A percentile compares a stretch with the other conserved stretches of the same genome.
phyloP scores from a whole-genome alignment of 2,113 vertebrate genomes.

The Nestor notabilis region DNA sequence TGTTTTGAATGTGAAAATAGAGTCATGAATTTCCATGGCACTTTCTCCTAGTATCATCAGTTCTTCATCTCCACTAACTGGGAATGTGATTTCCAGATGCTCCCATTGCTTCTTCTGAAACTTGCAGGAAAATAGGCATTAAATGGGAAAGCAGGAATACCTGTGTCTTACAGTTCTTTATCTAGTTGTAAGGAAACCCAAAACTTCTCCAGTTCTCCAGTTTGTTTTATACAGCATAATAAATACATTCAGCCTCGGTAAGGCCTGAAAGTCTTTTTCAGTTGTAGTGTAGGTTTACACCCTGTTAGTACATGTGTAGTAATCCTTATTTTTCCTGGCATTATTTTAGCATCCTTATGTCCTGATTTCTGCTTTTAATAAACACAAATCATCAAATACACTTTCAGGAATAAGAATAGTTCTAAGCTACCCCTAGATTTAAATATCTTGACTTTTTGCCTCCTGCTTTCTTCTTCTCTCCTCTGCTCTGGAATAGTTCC shows the following conservation, averaged over 20 bases:
- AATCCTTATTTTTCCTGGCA: not conserved
- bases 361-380: not conserved
- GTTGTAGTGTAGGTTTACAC: not conserved
- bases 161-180: not conserved
- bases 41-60: not conserved
- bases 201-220: not conserved
- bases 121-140: not conserved
- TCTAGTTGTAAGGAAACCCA: not conserved
- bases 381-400: not conserved
- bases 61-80: not conserved
- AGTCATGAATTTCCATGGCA: not conserved
- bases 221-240: not conserved
- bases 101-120: not conserved
- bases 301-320: not conserved
- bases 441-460: not conserved
- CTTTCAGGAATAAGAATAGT: not conserved
- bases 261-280: not conserved
- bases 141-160: not conserved
- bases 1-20: not conserved
- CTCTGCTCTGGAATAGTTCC: not conserved
- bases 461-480: not conserved
- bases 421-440: not conserved
- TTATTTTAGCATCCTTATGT: not conserved
- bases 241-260: not conserved
- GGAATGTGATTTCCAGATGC: not conserved